Evolutionary conservation across 2,888 invertebrate species (phyloP).

Genomic region (Drosophila meridionalis): DNA sequence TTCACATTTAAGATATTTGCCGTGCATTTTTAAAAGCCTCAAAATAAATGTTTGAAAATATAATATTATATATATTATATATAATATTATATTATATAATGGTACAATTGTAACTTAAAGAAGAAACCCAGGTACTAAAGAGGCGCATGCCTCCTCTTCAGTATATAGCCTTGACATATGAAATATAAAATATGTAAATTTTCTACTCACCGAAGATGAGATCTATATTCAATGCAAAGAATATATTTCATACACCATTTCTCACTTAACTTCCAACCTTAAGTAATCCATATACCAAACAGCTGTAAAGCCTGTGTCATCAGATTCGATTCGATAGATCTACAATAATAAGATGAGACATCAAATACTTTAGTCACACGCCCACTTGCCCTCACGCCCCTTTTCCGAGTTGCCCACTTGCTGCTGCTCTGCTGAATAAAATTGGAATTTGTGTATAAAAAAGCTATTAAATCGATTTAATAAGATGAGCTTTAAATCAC

Average conservation of each 20-base stretch:
- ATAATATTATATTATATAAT: no score
- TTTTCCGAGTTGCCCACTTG: no score
- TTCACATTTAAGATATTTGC: no score
- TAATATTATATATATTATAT: no score
- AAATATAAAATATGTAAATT: background rate
- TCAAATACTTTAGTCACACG: background rate
- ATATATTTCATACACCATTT: background rate
- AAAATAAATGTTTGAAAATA: no score
- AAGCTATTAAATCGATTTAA: slow-evolving; percentile 19
- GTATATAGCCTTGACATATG: no score
- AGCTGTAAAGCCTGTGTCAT: background rate
- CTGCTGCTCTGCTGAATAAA: background rate
- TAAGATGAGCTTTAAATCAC: slow-evolving; percentile 23
- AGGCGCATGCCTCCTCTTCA: no score
- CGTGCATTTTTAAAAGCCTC: no score
- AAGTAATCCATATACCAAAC: background rate
- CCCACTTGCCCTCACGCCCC: no score
- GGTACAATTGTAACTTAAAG: no score
- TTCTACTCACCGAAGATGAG: background rate
- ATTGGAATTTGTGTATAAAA: slow-evolving; percentile 6
- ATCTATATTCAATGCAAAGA: background rate
- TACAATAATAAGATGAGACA: background rate
- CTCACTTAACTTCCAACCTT: background rate
- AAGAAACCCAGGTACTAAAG: no score
- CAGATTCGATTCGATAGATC: background rate